These are phyloP conservation scores for Sinella curviseta DNA, from an alignment of 1,140 invertebrate species.

Conservation along the genomic window DNA sequence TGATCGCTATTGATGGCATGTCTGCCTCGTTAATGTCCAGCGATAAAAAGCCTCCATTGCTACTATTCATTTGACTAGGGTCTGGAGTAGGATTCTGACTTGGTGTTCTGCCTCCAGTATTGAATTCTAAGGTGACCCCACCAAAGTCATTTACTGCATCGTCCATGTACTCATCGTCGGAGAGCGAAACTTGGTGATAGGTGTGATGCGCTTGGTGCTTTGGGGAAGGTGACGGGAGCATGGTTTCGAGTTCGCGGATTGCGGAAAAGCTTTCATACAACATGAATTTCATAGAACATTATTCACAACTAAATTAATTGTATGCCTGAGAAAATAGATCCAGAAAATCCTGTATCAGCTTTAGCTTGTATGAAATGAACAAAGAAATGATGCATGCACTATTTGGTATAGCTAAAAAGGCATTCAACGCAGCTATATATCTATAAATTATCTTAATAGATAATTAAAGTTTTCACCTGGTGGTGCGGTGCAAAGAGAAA, in stretches of 20 bases:
- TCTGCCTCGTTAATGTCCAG: not conserved
- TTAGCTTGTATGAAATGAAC: too few relatives aligned
- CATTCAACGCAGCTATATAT: too few relatives aligned
- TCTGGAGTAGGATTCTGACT: not conserved
- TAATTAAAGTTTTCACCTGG: too few relatives aligned
- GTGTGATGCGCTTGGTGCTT: conserved; percentile 4
- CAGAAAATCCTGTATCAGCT: too few relatives aligned
- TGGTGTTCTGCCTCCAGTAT: not conserved
- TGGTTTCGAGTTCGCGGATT: not conserved
- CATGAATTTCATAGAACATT: too few relatives aligned
- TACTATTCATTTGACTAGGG: not conserved
- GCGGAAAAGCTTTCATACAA: too few relatives aligned
- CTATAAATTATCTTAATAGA: too few relatives aligned
- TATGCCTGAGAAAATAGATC: too few relatives aligned
- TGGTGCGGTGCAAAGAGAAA: too few relatives aligned
- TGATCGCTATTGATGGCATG: conserved; percentile 42
- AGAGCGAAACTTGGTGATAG: conserved; percentile 9
- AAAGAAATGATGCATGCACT: too few relatives aligned
- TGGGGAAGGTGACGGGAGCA: conserved; percentile 1
- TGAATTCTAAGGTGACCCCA: conserved; percentile 16
- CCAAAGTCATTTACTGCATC: conserved; percentile 7
- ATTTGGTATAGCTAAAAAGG: too few relatives aligned
- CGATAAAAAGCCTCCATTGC: not conserved
- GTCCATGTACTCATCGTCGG: conserved; percentile 21
- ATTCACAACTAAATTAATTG: too few relatives aligned